Conservation (phyloP, 2,113 vertebrate genomes). For the Parotia lawesii region DNA sequence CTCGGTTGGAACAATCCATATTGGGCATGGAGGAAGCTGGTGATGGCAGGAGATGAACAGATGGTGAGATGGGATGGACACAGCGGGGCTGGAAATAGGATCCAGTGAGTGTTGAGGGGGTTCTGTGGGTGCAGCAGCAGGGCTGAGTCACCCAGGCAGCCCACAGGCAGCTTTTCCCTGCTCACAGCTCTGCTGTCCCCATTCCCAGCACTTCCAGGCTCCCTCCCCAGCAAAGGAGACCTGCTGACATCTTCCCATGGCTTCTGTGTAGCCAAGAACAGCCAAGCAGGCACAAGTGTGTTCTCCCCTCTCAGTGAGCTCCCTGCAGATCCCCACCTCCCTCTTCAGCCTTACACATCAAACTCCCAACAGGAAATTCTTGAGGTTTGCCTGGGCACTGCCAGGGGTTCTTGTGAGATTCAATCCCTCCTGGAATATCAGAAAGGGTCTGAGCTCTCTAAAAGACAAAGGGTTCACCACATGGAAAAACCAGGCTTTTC, state of each 20-base stretch:
- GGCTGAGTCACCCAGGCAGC: background rate
- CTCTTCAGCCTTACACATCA: background rate
- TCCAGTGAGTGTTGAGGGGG: background rate
- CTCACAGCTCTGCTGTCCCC: background rate
- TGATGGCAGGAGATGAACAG: background rate
- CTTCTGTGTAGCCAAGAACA: background rate
- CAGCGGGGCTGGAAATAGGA: background rate
- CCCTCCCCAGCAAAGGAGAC: background rate
- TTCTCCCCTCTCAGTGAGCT: background rate
- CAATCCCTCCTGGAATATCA: background rate
- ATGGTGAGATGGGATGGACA: background rate
- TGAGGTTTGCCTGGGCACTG: background rate
- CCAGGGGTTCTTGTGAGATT: background rate
- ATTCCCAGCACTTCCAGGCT: background rate
- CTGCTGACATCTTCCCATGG: background rate
- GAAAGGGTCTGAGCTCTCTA: background rate
- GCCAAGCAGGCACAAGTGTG: background rate
- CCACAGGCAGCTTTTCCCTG: background rate
- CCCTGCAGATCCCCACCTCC: background rate
- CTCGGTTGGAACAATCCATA: background rate
- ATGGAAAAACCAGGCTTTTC: background rate
- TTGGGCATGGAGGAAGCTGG: background rate
- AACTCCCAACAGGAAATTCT: background rate
- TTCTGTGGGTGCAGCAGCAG: background rate
- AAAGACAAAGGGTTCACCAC: background rate